Percentiles rank a stretch among this genome's conserved stretches.
phyloP scores from a whole-genome alignment of 2,113 vertebrate genomes.

The Electrona antarctica region DNA sequence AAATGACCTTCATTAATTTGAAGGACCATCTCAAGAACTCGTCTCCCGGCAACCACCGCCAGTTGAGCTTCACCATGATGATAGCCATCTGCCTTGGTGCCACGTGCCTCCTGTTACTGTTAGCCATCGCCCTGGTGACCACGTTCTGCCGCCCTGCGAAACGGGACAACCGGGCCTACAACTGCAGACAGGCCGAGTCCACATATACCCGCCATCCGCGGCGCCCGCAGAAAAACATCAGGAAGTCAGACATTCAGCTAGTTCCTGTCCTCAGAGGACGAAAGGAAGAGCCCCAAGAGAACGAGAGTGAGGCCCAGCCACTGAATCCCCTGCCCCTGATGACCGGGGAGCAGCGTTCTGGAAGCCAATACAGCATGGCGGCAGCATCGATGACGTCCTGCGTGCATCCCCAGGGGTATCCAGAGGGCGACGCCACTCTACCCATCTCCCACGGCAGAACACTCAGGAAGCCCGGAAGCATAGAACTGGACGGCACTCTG shows the following conservation, averaged over 20 bases:
- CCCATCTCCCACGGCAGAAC: conserved; percentile 49
- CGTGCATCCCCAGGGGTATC: conserved; percentile 80
- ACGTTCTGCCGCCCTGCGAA: conserved; percentile 86
- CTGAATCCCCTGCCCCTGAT: conserved; percentile 28
- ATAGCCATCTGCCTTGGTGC: conserved; percentile 81
- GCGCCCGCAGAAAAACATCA: conserved; percentile 90
- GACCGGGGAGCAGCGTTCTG: conserved; percentile 57
- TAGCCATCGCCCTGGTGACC: conserved; percentile 80
- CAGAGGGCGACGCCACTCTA: conserved; percentile 49
- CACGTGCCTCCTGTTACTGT: conserved; percentile 80
- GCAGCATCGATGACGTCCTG: conserved; percentile 82
- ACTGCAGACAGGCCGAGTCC: conserved; percentile 91
- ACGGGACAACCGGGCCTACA: conserved; percentile 89
- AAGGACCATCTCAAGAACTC: conserved; percentile 85
- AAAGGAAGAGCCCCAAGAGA: conserved; percentile 64
- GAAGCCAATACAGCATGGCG: conserved; percentile 75
- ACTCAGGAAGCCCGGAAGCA: conserved; percentile 73
- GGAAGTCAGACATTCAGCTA: conserved; percentile 91
- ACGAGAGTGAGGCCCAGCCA: conserved; percentile 52
- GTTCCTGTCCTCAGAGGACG: conserved; percentile 85
- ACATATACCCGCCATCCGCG: conserved; percentile 88
- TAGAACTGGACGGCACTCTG: conserved; percentile 67
- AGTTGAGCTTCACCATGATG: conserved; percentile 81
- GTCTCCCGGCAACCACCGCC: conserved; percentile 60
- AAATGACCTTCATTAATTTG: conserved; percentile 83